Conservation (phyloP, 2,113 vertebrate genomes). For the Oryctolagus cuniculus region mOryCun1.1 NC_091434.1:88963501-88964000, state of each 20-base stretch:
- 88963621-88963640: background rate
- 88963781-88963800: background rate
- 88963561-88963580: background rate
- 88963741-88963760: background rate
- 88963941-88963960: background rate
- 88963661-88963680: conserved; percentile 15
- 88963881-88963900: background rate
- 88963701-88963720: background rate
- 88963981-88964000: background rate
- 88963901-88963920: background rate
- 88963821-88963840: background rate
- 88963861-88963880: background rate
- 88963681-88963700: background rate
- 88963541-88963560: background rate
- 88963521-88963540: background rate
- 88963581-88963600: background rate
- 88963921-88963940: background rate
- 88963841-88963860: background rate
- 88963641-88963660: background rate
- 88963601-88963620: background rate
- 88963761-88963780: background rate
- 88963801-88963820: background rate
- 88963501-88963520: background rate
- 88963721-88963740: background rate
- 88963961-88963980: background rate